Evolutionary conservation across 2,797 vertebrate genomes (phyloP).

Genomic region (Hippoglossus hippoglossus): DNA sequence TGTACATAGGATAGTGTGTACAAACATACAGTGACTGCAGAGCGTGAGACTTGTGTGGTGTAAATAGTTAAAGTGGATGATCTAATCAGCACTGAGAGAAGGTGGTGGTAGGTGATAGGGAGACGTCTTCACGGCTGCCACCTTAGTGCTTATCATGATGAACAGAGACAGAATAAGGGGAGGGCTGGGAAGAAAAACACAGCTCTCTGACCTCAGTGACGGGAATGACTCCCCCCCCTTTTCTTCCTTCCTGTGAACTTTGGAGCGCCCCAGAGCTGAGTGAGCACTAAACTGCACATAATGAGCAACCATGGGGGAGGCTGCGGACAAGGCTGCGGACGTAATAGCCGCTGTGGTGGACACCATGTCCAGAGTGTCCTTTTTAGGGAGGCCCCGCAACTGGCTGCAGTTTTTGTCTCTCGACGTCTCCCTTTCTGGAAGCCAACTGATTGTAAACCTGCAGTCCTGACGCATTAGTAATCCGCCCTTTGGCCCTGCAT

Average conservation of each 20-base stretch:
- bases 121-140: slow-evolving; percentile 38
- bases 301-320: slow-evolving; percentile 40
- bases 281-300: slow-evolving; percentile 55
- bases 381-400: slow-evolving; percentile 45
- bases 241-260: slow-evolving; percentile 67
- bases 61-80: slow-evolving; percentile 32
- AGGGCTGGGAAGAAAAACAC: slow-evolving; percentile 48
- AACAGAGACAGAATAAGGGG: slow-evolving; percentile 33
- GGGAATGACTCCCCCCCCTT: slow-evolving; percentile 35
- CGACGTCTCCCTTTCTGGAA: slow-evolving; percentile 32
- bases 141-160: slow-evolving; percentile 63
- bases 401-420: slow-evolving; percentile 31
- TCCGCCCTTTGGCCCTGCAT: slow-evolving; percentile 44
- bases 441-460: slow-evolving; percentile 35
- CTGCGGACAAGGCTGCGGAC: slow-evolving; percentile 12
- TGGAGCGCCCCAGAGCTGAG: slow-evolving; percentile 61
- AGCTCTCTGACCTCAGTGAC: slow-evolving; percentile 61
- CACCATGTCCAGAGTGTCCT: slow-evolving; percentile 6
- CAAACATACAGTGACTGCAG: background rate
- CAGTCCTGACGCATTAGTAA: slow-evolving; percentile 41
- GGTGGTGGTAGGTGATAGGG: slow-evolving; percentile 39
- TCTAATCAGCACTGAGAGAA: slow-evolving; percentile 59
- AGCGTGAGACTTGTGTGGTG: background rate
- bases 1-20: no score
- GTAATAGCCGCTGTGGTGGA: slow-evolving; percentile 23